These are phyloP conservation scores for Ciconia boyciana DNA, from an alignment of 2,113 vertebrate genomes.

Conservation along the genomic window DNA sequence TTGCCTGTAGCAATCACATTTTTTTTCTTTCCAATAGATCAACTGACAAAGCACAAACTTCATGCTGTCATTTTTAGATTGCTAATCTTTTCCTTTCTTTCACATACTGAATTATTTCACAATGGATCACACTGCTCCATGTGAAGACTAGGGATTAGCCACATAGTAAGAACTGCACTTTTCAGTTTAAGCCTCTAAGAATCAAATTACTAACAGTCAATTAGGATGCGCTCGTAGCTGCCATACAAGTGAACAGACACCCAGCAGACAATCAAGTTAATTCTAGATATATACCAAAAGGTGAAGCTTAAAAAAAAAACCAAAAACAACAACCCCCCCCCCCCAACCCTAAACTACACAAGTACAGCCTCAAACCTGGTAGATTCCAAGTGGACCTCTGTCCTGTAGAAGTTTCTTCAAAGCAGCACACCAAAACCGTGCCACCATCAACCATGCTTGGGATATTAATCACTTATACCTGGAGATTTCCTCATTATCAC, in stretches of 20 bases:
- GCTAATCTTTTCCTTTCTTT: neutral
- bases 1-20: constrained; percentile 20
- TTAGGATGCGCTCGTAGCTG: constrained; percentile 44
- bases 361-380: neutral
- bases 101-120: neutral
- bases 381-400: neutral
- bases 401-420: neutral
- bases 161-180: neutral
- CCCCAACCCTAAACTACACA: neutral
- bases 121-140: neutral
- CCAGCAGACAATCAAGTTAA: constrained; percentile 28
- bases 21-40: neutral
- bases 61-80: neutral
- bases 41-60: constrained; percentile 11
- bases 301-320: neutral
- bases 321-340: too few species aligned
- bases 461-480: neutral
- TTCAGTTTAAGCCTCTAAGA: constrained; percentile 7
- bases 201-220: constrained; percentile 7
- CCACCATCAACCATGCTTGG: neutral
- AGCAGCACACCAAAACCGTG: neutral
- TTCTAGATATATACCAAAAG: neutral
- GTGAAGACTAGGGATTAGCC: neutral
- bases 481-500: neutral
- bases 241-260: constrained; percentile 51